phyloP scores from a whole-genome alignment of 1,140 invertebrate species.

The Notospermus geniculatus region DNA sequence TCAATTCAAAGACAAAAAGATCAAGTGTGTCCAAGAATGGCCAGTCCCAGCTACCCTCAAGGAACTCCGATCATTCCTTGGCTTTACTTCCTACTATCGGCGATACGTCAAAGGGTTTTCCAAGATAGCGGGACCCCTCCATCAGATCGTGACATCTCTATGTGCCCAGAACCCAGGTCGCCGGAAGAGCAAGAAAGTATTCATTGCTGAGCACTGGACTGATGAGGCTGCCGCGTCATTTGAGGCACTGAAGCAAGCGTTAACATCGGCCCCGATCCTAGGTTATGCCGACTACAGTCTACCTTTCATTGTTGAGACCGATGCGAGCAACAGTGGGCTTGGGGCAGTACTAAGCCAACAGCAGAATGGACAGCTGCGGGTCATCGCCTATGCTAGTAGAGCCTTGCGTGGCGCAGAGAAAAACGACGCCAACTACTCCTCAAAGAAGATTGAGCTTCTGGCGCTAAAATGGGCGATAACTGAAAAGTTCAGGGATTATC shows the following conservation, averaged over 20 bases:
- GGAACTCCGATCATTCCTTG: constrained; percentile 41
- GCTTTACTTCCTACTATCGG: constrained; percentile 34
- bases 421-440: constrained; percentile 16
- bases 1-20: too few species aligned
- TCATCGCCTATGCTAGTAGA: constrained; percentile 15
- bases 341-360: constrained; percentile 37
- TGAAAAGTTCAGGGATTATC: constrained; percentile 14
- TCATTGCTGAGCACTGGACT: too few species aligned
- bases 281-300: constrained; percentile 23
- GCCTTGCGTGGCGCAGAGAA: constrained; percentile 15
- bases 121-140: constrained; percentile 25
- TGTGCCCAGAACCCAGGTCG: too few species aligned
- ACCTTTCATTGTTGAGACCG: constrained; percentile 28
- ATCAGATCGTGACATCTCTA: too few species aligned
- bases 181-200: too few species aligned
- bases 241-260: constrained; percentile 12
- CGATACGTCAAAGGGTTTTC: constrained; percentile 33
- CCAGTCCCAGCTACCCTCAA: constrained; percentile 36
- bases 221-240: constrained; percentile 11
- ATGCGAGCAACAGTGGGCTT: constrained; percentile 26
- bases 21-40: constrained; percentile 36
- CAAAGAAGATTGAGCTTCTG: constrained; percentile 15
- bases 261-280: constrained; percentile 22
- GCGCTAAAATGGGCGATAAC: constrained; percentile 13
- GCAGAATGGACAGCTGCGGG: constrained; percentile 19